Evolutionary conservation across 2,797 vertebrate genomes (phyloP).

Genomic region (Typhlichthys eigenmanni): DNA sequence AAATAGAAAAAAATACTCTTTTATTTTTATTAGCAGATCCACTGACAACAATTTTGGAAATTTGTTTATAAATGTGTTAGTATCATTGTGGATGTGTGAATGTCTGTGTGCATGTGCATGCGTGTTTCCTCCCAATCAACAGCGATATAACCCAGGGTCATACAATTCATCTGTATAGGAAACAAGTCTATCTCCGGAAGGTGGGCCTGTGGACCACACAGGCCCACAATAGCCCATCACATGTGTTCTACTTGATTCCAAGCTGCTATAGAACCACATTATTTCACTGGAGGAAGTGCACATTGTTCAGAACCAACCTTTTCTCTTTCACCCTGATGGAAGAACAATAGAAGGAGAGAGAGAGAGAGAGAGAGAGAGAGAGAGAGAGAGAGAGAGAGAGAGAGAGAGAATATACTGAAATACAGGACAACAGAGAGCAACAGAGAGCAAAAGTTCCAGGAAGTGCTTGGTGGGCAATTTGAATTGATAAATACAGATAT

Average conservation of each 20-base stretch:
- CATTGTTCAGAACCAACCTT: slow-evolving; percentile 58
- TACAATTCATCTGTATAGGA: slow-evolving; percentile 45
- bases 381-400: background rate
- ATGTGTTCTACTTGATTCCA: slow-evolving; percentile 28
- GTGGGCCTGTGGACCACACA: slow-evolving; percentile 6
- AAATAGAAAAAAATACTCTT: too few species aligned
- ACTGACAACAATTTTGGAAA: too few species aligned
- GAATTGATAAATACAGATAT: too few species aligned
- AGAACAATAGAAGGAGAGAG: slow-evolving; percentile 51
- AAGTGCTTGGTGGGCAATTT: too few species aligned
- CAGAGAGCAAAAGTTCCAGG: too few species aligned
- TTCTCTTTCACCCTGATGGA: slow-evolving; percentile 38
- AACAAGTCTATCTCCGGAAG: slow-evolving; percentile 53
- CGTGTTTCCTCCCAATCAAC: slow-evolving; percentile 30
- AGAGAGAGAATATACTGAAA: slow-evolving; percentile 1
- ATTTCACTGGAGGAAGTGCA: slow-evolving; percentile 49
- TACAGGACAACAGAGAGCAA: background rate
- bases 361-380: slow-evolving; percentile 4
- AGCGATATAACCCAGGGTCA: slow-evolving; percentile 25
- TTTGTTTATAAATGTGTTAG: background rate
- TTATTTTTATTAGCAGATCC: too few species aligned
- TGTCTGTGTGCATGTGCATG: background rate
- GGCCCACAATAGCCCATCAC: slow-evolving; percentile 55
- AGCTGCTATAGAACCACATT: slow-evolving; percentile 9
- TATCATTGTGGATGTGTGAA: background rate